Percentiles rank a stretch among this genome's conserved stretches.
Evolutionary conservation across 2,888 invertebrate genomes (phyloP).

Genomic region (Schrankia costaestrigalis): DNA sequence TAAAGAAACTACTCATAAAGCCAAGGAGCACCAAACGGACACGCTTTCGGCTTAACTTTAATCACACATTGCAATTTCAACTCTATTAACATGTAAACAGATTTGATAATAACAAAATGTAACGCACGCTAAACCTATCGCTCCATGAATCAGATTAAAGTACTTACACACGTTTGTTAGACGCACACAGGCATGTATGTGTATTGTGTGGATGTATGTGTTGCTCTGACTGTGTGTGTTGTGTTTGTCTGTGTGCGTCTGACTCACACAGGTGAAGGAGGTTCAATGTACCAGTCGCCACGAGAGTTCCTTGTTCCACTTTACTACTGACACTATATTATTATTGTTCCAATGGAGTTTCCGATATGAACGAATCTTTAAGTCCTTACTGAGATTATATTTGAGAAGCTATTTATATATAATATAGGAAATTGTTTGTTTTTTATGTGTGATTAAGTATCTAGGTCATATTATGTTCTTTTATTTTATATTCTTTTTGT

Average conservation of each 20-base stretch:
- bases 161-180: slow-evolving; percentile 44
- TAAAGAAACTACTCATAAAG: too few relatives aligned
- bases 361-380: slow-evolving; percentile 55
- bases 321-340: slow-evolving; percentile 77
- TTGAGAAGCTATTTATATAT: too few relatives aligned
- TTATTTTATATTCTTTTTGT: too few relatives aligned
- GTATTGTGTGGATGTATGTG: slow-evolving; percentile 15
- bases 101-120: slow-evolving; percentile 19
- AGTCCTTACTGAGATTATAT: too few relatives aligned
- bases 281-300: slow-evolving; percentile 78
- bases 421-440: too few relatives aligned
- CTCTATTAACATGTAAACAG: slow-evolving; percentile 17
- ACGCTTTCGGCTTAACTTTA: slow-evolving; percentile 2
- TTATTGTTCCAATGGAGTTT: slow-evolving; percentile 74
- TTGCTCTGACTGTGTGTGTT: too few relatives aligned
- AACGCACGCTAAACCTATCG: slow-evolving; percentile 37
- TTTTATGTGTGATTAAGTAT: too few relatives aligned
- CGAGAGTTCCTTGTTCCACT: slow-evolving; percentile 81
- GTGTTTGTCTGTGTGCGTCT: slow-evolving; percentile 30
- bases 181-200: slow-evolving; percentile 34
- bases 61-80: slow-evolving; percentile 10
- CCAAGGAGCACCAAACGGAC: too few relatives aligned
- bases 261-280: slow-evolving; percentile 51
- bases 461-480: too few relatives aligned
- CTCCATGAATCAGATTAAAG: slow-evolving; percentile 68